Conservation (phyloP, 2,888 invertebrate genomes). For the Lasioglossum figueresi region DNA sequence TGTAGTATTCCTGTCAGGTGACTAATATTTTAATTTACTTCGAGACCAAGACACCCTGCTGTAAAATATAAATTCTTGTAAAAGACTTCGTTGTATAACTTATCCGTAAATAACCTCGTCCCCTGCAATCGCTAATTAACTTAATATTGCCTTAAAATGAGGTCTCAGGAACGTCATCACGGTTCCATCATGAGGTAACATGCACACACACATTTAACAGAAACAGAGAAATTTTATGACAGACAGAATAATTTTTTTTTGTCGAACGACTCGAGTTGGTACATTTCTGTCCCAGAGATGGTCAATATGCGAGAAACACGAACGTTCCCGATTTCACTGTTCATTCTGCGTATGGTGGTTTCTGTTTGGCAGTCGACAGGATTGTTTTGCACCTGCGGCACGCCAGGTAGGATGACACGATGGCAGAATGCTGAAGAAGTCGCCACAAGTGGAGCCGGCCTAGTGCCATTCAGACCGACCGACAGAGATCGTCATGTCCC, state of each 20-base stretch:
- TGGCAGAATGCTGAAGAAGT: slow-evolving; percentile 34
- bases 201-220: no score
- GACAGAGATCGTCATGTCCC: slow-evolving; percentile 77
- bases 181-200: no score
- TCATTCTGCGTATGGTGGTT: neutral
- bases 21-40: neutral
- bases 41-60: neutral
- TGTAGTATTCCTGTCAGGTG: no score
- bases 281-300: neutral
- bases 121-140: neutral
- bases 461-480: slow-evolving; percentile 33
- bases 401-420: neutral
- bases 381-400: neutral
- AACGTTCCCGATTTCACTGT: neutral
- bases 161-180: no score
- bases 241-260: neutral
- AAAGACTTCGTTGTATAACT: no score
- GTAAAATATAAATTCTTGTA: neutral
- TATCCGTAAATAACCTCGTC: neutral
- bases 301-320: neutral
- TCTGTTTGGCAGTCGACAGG: neutral
- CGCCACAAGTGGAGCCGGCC: slow-evolving; percentile 8
- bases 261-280: neutral
- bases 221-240: neutral
- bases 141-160: no score